These are phyloP conservation scores for Naja naja DNA, from an alignment of 2,113 vertebrate genomes.

Conservation along the genomic window DNA sequence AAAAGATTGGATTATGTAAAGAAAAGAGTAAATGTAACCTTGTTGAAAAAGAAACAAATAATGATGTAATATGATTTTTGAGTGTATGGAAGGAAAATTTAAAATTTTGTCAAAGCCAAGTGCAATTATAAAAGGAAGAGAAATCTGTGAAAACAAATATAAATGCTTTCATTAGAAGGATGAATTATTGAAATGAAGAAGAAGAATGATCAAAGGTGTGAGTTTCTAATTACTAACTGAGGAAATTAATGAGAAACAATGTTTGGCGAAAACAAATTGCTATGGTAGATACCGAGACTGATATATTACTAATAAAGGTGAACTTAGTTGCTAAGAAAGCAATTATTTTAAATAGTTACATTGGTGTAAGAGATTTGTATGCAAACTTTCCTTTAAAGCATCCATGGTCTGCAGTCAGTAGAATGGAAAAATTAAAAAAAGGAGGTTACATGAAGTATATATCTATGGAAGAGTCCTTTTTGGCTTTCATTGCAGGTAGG, in stretches of 20 bases:
- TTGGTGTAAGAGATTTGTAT: neutral
- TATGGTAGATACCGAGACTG: neutral
- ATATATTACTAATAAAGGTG: neutral
- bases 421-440: neutral
- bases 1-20: neutral
- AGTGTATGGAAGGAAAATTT: neutral
- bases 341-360: neutral
- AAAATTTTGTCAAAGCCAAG: neutral
- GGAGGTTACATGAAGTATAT: neutral
- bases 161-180: neutral
- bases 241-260: neutral
- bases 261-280: neutral
- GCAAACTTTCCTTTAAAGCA: neutral
- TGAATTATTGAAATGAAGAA: neutral
- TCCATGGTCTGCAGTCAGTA: neutral
- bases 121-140: neutral
- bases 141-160: neutral
- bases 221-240: neutral
- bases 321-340: neutral
- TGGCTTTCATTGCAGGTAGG: neutral
- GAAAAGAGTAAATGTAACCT: neutral
- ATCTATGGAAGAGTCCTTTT: neutral
- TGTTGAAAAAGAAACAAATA: neutral
- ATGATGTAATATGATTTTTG: neutral
- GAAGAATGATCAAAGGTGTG: neutral